Evolutionary conservation across 2,113 vertebrate species (phyloP).

Genomic region (Odocoileus virginianus): DNA sequence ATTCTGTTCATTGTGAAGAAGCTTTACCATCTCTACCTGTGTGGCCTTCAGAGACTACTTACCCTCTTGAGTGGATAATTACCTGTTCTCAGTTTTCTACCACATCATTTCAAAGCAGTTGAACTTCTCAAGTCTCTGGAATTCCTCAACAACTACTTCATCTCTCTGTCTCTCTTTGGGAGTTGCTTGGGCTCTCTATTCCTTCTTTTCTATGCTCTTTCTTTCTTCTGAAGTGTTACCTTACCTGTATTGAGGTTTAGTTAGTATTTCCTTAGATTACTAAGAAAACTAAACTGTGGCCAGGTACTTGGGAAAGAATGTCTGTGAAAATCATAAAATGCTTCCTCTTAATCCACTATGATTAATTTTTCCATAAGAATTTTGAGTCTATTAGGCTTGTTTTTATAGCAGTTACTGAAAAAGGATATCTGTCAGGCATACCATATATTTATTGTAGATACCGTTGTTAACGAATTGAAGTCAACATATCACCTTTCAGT

Average conservation of each 20-base stretch:
- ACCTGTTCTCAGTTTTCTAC: conserved; percentile 51
- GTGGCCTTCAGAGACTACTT: conserved; percentile 47
- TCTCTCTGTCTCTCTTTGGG: not conserved
- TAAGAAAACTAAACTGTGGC: conserved; percentile 45
- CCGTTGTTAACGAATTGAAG: conserved; percentile 73
- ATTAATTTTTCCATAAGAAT: conserved; percentile 65
- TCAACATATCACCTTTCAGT: conserved; percentile 78
- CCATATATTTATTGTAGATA: conserved; percentile 61
- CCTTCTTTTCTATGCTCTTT: not conserved
- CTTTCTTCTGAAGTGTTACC: conserved; percentile 36
- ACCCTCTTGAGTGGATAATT: conserved; percentile 6
- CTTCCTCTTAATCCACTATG: conserved; percentile 44
- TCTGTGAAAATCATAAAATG: conserved; percentile 36
- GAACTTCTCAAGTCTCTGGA: conserved; percentile 1
- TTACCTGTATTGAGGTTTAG: conserved; percentile 40
- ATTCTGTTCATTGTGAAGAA: not conserved
- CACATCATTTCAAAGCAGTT: conserved; percentile 35
- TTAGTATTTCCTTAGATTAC: conserved; percentile 37
- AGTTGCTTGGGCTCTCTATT: not conserved
- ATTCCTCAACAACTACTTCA: conserved; percentile 31
- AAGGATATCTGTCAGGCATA: conserved; percentile 75
- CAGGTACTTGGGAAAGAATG: conserved; percentile 54
- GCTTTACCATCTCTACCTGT: conserved; percentile 2
- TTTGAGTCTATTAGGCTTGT: conserved; percentile 38
- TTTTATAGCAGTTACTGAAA: conserved; percentile 69